Conservation (phyloP, 2,797 vertebrate species). For the Lates japonicus region DNA sequence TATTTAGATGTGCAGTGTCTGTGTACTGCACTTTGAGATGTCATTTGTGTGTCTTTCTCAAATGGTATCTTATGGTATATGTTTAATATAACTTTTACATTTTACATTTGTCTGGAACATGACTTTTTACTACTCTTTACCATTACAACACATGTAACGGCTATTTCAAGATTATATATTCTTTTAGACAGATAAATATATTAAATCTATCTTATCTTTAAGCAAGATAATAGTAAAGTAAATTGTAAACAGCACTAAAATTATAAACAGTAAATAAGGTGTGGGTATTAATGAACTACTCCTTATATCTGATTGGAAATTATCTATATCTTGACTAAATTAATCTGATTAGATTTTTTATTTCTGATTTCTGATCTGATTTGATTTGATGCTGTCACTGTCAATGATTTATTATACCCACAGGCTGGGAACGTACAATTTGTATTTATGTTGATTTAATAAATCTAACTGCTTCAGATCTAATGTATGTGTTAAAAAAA, state of each 20-base stretch:
- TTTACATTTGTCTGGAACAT: not conserved
- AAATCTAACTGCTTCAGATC: too few relatives aligned
- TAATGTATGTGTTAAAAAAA: too few relatives aligned
- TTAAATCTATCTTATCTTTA: too few relatives aligned
- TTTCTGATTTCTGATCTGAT: not conserved
- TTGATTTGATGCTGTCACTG: not conserved
- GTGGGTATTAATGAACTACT: too few relatives aligned
- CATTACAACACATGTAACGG: not conserved
- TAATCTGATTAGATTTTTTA: too few relatives aligned
- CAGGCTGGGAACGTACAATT: not conserved
- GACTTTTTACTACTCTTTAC: not conserved
- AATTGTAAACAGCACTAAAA: too few relatives aligned
- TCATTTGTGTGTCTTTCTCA: not conserved
- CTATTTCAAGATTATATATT: not conserved
- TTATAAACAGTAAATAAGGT: too few relatives aligned
- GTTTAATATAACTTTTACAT: not conserved
- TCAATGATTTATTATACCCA: not conserved
- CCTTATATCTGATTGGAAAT: not conserved
- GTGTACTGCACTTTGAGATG: not conserved
- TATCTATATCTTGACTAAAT: not conserved
- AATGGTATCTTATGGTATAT: not conserved
- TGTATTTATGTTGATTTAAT: not conserved
- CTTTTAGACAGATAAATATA: too few relatives aligned
- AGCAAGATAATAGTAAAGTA: too few relatives aligned
- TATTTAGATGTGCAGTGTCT: conserved; percentile 5